Base-by-base conservation (phyloP, 2,888 invertebrate genomes). In the Athalia cordata region DNA sequence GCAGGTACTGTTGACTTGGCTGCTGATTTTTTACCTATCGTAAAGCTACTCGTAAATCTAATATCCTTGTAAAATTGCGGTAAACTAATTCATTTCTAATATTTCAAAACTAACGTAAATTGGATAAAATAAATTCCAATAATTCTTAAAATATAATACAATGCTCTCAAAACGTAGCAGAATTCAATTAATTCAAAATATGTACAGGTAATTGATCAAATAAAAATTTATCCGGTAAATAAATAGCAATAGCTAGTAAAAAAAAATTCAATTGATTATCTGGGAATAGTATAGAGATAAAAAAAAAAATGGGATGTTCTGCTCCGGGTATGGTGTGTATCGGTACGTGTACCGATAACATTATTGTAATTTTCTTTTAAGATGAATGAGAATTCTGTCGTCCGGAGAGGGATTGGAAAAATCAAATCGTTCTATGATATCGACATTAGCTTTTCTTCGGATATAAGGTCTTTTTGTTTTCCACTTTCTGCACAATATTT, bases 361-460 rank as follows among this genome's bases (percentile, higher is more conserved):
- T 59, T 79, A 43, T 59, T 59, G 66, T 52, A 61, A 79, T 75
- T 79, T 80, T 79, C 85, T 82, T 68, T 81, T 85, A 55, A 91
- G 86, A 84, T 90, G 86, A 78, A 85, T 85, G n/a, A 86, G 89
- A 76, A 93, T 91, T 77, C 91, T 82, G 86, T 92, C 93, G 89
- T 94, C 94, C 8, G 94, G 94, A 0, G 94, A 94, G 3, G 92
- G 92, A 61, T 91, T 91, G 50, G 91, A 89, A 88, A 94, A 95
- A 80, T 91, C 90, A 89, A 94, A 94, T 65, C 84, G 85, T 79
- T 83, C 84, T 74, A 91, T 79, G 52, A 81, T 83, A 4, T 76
- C 79, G 49, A 62, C 66, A 80, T 79, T 76, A 62, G 81, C 55
- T 77, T 80, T 70, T 74, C 82, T 81, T 66, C 82, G 72, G 50